Percentiles rank a stretch among this genome's conserved stretches.
Conservation (phyloP, 2,888 invertebrate species). For the Cosmopolites sordidus region DNA sequence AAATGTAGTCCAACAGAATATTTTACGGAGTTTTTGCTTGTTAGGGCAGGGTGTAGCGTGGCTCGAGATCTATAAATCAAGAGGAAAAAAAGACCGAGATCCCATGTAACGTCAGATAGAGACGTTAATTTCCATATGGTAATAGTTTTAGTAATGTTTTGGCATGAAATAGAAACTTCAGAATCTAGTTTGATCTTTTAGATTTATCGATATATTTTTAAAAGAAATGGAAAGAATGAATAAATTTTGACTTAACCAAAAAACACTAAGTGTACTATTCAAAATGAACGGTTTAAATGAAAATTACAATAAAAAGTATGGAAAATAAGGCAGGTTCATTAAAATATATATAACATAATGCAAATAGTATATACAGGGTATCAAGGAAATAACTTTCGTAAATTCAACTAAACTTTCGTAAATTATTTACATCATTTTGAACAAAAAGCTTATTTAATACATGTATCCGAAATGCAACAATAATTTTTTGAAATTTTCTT, state of each 20-base stretch:
- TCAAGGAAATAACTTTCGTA: too few relatives aligned
- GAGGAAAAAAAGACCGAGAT: conserved; percentile 11
- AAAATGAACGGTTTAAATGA: neutral
- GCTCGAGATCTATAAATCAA: conserved; percentile 21
- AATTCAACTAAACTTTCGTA: too few relatives aligned
- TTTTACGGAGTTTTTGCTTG: conserved; percentile 22
- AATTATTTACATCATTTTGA: too few relatives aligned
- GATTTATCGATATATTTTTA: neutral
- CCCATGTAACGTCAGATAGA: conserved; percentile 17
- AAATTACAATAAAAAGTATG: neutral
- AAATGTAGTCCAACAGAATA: conserved; percentile 18
- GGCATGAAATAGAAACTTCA: neutral
- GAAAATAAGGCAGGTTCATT: too few relatives aligned
- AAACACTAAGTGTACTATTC: neutral
- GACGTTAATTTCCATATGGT: conserved; percentile 23
- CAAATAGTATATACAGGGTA: too few relatives aligned
- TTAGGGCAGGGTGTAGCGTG: conserved; percentile 15
- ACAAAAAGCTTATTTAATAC: too few relatives aligned
- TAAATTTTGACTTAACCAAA: neutral
- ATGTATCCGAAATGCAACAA: too few relatives aligned
- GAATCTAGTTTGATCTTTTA: neutral
- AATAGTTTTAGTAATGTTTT: conserved; percentile 16
- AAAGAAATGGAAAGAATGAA: neutral
- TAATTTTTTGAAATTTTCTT: too few relatives aligned
- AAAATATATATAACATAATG: too few relatives aligned